Conservation (phyloP, 2,113 vertebrate genomes). For the Formicarius rufipectus region DNA sequence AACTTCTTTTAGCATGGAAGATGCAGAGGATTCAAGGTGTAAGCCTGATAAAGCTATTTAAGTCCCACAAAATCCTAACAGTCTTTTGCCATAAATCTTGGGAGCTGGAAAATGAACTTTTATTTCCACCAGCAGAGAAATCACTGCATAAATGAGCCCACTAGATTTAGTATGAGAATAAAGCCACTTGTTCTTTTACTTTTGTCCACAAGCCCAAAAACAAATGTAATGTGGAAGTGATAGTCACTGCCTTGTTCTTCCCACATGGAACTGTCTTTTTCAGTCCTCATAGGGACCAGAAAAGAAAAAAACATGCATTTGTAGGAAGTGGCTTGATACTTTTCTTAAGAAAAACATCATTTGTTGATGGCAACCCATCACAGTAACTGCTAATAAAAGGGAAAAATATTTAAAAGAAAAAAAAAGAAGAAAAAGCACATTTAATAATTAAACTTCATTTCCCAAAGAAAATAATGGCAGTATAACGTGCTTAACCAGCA, state of each 20-base stretch:
- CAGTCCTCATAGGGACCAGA: background rate
- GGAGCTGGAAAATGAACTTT: background rate
- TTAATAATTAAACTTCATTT: background rate
- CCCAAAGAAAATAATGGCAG: background rate
- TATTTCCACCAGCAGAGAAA: background rate
- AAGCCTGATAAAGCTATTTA: background rate
- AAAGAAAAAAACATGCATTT: background rate
- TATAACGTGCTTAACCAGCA: background rate
- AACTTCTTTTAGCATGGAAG: background rate
- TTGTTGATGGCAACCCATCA: background rate
- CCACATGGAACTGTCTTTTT: background rate
- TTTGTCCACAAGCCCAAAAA: background rate
- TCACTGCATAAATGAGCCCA: background rate
- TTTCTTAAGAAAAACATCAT: background rate
- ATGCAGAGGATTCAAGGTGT: background rate
- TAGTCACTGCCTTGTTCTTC: background rate
- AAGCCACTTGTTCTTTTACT: background rate
- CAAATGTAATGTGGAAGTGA: background rate
- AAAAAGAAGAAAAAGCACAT: background rate
- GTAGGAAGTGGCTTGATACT: background rate
- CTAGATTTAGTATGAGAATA: background rate
- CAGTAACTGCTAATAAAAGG: background rate
- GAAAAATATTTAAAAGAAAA: accelerated
- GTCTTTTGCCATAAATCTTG: background rate
- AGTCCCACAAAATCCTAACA: background rate